Conservation (phyloP, 2,797 vertebrate species). For the Lophius americanus region DNA sequence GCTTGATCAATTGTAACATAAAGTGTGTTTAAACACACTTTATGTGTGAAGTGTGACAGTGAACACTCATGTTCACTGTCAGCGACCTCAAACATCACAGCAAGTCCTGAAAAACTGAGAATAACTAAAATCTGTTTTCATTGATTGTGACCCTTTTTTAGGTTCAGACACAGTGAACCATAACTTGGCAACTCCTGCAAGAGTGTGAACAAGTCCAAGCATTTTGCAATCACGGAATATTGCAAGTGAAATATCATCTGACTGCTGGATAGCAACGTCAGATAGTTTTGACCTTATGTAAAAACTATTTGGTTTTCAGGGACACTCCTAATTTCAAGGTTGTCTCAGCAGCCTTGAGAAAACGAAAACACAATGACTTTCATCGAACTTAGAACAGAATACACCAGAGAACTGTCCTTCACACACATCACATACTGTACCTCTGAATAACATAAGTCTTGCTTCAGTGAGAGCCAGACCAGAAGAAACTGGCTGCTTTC, state of each 20-base stretch:
- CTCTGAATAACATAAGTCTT: slow-evolving; percentile 53
- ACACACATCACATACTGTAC: neutral
- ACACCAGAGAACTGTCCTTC: slow-evolving; percentile 8
- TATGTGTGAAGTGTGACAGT: slow-evolving; percentile 23
- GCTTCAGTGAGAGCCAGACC: neutral
- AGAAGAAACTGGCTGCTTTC: slow-evolving; percentile 59
- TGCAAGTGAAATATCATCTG: slow-evolving; percentile 49
- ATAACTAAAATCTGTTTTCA: slow-evolving; percentile 15
- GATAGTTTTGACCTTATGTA: slow-evolving; percentile 49
- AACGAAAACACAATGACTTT: slow-evolving; percentile 22
- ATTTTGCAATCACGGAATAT: slow-evolving; percentile 40
- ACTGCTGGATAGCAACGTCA: slow-evolving; percentile 48
- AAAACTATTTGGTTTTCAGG: slow-evolving; percentile 56
- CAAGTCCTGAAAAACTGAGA: slow-evolving; percentile 1
- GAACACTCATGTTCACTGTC: slow-evolving; percentile 16
- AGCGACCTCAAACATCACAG: slow-evolving; percentile 18
- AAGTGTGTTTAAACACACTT: neutral
- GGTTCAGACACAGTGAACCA: slow-evolving; percentile 11
- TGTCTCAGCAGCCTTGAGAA: slow-evolving; percentile 36
- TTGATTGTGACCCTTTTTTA: slow-evolving; percentile 8
- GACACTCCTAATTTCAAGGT: slow-evolving; percentile 55
- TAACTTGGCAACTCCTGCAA: slow-evolving; percentile 14
- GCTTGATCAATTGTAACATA: slow-evolving; percentile 45
- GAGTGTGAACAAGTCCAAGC: slow-evolving; percentile 46
- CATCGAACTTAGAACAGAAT: slow-evolving; percentile 3